Evolutionary conservation across 2,888 invertebrate genomes (phyloP), one percentile per base, ranked within the genome.

Genomic region (Chrysina gloriosa): DNA sequence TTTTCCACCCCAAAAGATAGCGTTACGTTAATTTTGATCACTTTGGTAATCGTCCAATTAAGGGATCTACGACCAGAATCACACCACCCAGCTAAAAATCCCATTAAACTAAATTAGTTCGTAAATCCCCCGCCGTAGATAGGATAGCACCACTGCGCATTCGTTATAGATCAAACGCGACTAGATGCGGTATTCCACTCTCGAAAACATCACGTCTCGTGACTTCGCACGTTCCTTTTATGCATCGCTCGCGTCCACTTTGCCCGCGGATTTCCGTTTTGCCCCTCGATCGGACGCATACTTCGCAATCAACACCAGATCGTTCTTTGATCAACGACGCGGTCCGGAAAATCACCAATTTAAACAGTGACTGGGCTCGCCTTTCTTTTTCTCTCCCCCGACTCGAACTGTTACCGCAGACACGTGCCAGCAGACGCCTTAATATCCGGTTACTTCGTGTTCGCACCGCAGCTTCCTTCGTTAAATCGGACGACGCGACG

Each of bases 401-500:
- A 16, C 7, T 29, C 16, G 34, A 34, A 63, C 45, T 56, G 65
- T 56, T 56, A 56, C 65, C 52, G 31, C 65, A 54, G 65, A 42
- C 65, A 65, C 65, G 65, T 31, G 65, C 27, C 52, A 14, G 21
- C 52, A 54, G 54, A 42, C 65, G 65, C 65, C 54, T 65, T 65
- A 65, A 65, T 65, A 65, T 65, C 65, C 65, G 65, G 65, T 65
- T 65, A 65, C 65, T 65, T 27, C 54, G 5, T 56, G 65, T 65
- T 14, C 27, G 3, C 7, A 14, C 25, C 29, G 25, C 65, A 36
- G 23, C 52, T 45, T 16, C 16, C 64, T 50, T 64, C 64, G 64
- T 50, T 64, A 64, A 36, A 23, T n/a, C 19, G 36, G 11, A 21
- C n/a, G n/a, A n/a, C n/a, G n/a, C n/a, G n/a, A n/a, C n/a, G n/a